Base-by-base conservation (phyloP, 2,113 vertebrate species). In the Otocyon megalotis region DNA sequence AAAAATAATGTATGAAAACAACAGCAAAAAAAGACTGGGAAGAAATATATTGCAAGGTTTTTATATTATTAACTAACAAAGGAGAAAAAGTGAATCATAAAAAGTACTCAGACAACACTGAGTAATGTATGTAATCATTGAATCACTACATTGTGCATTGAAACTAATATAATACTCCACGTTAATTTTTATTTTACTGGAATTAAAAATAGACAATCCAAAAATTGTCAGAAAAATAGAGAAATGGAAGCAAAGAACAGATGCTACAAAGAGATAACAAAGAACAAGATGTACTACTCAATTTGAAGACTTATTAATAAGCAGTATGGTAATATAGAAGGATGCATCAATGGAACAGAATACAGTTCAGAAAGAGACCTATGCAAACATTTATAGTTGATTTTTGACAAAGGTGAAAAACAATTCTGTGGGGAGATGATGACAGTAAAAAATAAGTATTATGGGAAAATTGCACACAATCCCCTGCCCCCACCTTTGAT, bases 251-350 rank as follows among this genome's bases (percentile, higher is more conserved):
- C 32, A 62, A 71, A 79, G 24, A 63, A 82, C 35, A 81, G 50
- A 81, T 74, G 22, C 14, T 67, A 62, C 14, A 85, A 71, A 81
- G 62, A n/a, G 5, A 81, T 74, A 81, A 79, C 15, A 94, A 80
- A 88, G 24, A 83, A n/a, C 28, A 63, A 84, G 53, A 83, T 58
- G 56, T 54, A 72, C 37, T 48, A 76, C 10, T 79, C 62, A 32
- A 86, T 91, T 86, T 80, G 53, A 53, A 54, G 82, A 63, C n/a
- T 86, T 79, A 77, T 14, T 90, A n/a, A n/a, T n/a, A n/a, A 93
- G 30, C 43, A 32, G 3, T 50, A 35, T 80, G 56, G 13, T 58
- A 72, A 35, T 32, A 37, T 24, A 65, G 88, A 85, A 60, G 67
- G 81, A 48, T 95, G 19, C 8, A 65, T 82, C 19, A 13, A 0